Conservation (phyloP, 2,113 vertebrate genomes). For the Gymnocephalus cernua region DNA sequence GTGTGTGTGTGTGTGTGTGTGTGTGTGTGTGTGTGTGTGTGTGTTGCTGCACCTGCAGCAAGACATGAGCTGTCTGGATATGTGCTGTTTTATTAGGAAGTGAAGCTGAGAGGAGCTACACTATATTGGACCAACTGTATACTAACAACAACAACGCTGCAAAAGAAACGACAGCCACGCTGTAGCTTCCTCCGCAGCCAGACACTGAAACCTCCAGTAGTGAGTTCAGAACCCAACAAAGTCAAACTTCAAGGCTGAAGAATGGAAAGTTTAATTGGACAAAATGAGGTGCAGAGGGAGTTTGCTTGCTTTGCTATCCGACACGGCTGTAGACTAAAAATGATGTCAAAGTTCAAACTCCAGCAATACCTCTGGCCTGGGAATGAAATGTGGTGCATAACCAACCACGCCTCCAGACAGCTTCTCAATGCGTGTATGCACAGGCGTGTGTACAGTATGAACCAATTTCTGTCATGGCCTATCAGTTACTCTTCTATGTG, state of each 20-base stretch:
- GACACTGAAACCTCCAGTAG: slow-evolving; percentile 18
- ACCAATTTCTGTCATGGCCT: slow-evolving; percentile 33
- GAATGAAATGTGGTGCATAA: slow-evolving; percentile 24
- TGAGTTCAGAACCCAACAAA: slow-evolving; percentile 20
- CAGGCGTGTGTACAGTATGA: slow-evolving; percentile 1
- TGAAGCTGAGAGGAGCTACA: slow-evolving; percentile 12
- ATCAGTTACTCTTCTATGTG: slow-evolving; percentile 8
- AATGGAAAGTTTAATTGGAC: slow-evolving; percentile 63
- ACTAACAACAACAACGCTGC: slow-evolving; percentile 45
- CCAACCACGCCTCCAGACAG: neutral
- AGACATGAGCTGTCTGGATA: slow-evolving; percentile 35
- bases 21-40: slow-evolving; percentile 2
- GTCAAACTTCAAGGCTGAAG: slow-evolving; percentile 54
- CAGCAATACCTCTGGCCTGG: slow-evolving; percentile 6
- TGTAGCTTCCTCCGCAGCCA: slow-evolving; percentile 25
- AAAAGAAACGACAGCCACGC: slow-evolving; percentile 30
- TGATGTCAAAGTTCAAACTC: slow-evolving; percentile 61
- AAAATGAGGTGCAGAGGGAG: slow-evolving; percentile 62
- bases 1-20: neutral
- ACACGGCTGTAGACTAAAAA: slow-evolving; percentile 50
- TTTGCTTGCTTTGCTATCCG: slow-evolving; percentile 42
- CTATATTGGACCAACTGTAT: slow-evolving; percentile 29
- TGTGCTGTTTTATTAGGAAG: slow-evolving; percentile 55
- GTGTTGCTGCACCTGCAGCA: slow-evolving; percentile 44
- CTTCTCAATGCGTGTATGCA: neutral